Base-by-base conservation (phyloP, 2,113 vertebrate species). In the Noturus placidus region DNA sequence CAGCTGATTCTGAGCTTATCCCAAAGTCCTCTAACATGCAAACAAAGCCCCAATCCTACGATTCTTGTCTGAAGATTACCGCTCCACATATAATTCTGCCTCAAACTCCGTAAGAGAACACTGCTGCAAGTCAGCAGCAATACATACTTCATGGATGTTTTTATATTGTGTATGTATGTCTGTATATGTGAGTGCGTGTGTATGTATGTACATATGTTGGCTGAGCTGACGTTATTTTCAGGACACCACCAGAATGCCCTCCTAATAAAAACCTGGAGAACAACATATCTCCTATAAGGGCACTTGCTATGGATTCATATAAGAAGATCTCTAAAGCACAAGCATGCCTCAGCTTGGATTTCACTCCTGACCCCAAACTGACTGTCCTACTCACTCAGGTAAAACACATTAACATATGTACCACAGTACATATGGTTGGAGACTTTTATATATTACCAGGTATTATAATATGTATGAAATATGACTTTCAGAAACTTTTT, bases 311-410 rank as follows among this genome's bases (percentile, higher is more conserved):
- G 72, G 92, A 93, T 46, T 85, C 83, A 3, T 86, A 46, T 52
- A 88, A 88, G 14, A 65, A 87, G 79, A 76, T 33, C 14, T 84
- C 87, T 13, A 30, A 72, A 25, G 81, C 90, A 80, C 88, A 90
- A 85, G 83, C 88, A 42, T 96, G 95, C 91, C 94, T 93, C 91
- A 90, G 89, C 85, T 89, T 95, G 69, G 78, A 89, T 52, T 93
- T 84, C 50, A 90, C 83, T 57, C 88, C 92, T 82, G 95, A 96
- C 87, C 93, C 94, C 9, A 22, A 87, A 27, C 90, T 96, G 65
- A 93, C 93, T 2, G 91, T 94, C 86, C 93, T 95, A 92, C 92
- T 96, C 87, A 94, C 94, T n/a, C 79, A 89, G 95, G 95, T 96
- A 92, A 83, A 87, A 27, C 38, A 59, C 56, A 38, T 46, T 13